Conservation (phyloP, 1,140 invertebrate species). For the Coptotermes formosanus region DNA sequence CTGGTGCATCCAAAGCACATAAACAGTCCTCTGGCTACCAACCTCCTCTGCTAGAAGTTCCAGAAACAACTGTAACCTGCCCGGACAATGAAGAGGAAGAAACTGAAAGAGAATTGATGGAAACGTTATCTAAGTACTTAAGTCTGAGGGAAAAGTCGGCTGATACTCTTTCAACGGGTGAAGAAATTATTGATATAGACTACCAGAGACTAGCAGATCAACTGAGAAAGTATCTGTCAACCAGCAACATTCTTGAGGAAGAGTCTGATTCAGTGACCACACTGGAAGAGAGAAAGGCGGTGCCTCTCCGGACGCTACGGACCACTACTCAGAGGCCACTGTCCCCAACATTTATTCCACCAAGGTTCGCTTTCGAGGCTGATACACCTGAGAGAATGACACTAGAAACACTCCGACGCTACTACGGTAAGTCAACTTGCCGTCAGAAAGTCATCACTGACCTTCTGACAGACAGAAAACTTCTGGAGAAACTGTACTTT, state of each 20-base stretch:
- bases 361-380: slow-evolving; percentile 47
- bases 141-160: not conserved
- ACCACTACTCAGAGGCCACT: slow-evolving; percentile 36
- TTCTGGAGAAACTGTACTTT: slow-evolving; percentile 69
- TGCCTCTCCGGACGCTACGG: slow-evolving; percentile 32
- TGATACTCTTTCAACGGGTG: not conserved
- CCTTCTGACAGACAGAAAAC: slow-evolving; percentile 66
- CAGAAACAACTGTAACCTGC: not conserved
- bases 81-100: slow-evolving; percentile 22
- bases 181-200: slow-evolving; percentile 46
- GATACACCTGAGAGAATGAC: slow-evolving; percentile 50
- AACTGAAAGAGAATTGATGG: slow-evolving; percentile 24
- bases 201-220: slow-evolving; percentile 64
- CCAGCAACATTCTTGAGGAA: not conserved
- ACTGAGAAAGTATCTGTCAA: slow-evolving; percentile 59
- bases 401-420: slow-evolving; percentile 62
- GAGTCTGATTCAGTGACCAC: not conserved
- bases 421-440: slow-evolving; percentile 63
- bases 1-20: not conserved
- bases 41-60: not conserved
- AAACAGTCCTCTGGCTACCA: not conserved
- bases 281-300: not conserved
- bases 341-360: slow-evolving; percentile 34
- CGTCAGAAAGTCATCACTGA: slow-evolving; percentile 67
- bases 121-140: slow-evolving; percentile 15